A percentile compares a stretch with the other conserved stretches of the same genome.
Conservation (phyloP, 1,140 invertebrate genomes). For the Psilanteris sp. region DNA sequence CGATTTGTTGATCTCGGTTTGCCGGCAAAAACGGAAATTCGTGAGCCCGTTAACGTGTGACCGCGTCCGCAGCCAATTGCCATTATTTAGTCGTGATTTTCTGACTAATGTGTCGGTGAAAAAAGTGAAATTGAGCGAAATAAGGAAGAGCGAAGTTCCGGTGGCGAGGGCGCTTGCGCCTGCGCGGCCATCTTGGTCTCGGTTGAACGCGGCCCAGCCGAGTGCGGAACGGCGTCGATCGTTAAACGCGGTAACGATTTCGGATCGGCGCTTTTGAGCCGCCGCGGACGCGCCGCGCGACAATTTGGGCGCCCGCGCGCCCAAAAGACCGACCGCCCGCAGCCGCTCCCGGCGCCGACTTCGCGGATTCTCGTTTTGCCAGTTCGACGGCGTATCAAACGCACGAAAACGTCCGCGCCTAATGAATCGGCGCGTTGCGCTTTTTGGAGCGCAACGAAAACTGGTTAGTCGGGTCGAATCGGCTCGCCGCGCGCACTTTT, state of each 20-base stretch:
- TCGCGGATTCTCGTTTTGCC: no score
- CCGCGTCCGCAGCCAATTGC: neutral
- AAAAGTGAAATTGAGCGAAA: conserved; percentile 60
- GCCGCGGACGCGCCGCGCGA: conserved; percentile 13
- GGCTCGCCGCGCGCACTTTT: conserved; percentile 25
- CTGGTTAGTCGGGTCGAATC: conserved; percentile 52
- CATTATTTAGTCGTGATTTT: conserved; percentile 26
- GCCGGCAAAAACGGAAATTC: no score
- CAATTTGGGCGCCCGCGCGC: conserved; percentile 4
- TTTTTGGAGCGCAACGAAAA: conserved; percentile 59
- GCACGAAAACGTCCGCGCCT: conserved; percentile 5
- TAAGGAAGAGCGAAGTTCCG: conserved; percentile 63
- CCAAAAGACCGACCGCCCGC: no score
- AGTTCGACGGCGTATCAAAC: conserved; percentile 7
- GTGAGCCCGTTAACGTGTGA: no score
- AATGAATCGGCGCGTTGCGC: conserved; percentile 36
- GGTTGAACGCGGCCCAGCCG: conserved; percentile 55
- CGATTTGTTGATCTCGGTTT: no score
- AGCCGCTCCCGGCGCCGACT: no score
- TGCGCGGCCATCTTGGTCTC: conserved; percentile 58
- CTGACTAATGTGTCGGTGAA: conserved; percentile 34
- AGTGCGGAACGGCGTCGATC: conserved; percentile 53
- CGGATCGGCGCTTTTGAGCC: conserved; percentile 24
- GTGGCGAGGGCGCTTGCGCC: conserved; percentile 3
- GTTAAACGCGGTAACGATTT: conserved; percentile 61